Evolutionary conservation across 2,113 vertebrate genomes (phyloP).

Genomic region (Pluvialis apricaria): DNA sequence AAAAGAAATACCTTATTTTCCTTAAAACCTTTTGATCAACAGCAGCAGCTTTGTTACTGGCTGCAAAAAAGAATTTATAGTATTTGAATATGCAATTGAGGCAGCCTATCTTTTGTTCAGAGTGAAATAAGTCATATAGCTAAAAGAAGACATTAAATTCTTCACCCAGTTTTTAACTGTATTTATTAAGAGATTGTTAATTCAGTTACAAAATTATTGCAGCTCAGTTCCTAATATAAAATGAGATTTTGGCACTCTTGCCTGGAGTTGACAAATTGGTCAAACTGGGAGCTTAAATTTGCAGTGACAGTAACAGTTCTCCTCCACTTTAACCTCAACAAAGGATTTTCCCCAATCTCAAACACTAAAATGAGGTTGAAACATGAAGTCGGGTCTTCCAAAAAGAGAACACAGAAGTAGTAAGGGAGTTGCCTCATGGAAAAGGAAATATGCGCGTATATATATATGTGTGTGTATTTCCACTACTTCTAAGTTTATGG

Average conservation of each 20-base stretch:
- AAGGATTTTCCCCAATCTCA: neutral
- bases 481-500: neutral
- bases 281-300: neutral
- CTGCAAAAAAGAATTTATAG: neutral
- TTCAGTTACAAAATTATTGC: neutral
- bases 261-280: neutral
- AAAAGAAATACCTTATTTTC: slow-evolving; percentile 8
- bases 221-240: neutral
- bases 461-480: neutral
- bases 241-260: neutral
- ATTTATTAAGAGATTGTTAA: neutral
- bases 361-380: neutral
- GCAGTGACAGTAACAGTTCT: neutral
- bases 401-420: neutral
- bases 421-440: neutral
- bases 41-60: neutral
- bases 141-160: neutral
- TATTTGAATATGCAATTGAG: neutral
- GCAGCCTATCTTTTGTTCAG: neutral
- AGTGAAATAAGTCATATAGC: neutral
- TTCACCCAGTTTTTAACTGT: neutral
- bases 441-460: neutral
- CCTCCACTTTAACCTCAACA: neutral
- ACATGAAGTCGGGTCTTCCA: neutral
- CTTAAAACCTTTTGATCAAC: neutral